Evolutionary conservation across 2,113 vertebrate genomes (phyloP), one percentile per base, ranked within the genome.

Genomic region (Neogobius melanostomus): DNA sequence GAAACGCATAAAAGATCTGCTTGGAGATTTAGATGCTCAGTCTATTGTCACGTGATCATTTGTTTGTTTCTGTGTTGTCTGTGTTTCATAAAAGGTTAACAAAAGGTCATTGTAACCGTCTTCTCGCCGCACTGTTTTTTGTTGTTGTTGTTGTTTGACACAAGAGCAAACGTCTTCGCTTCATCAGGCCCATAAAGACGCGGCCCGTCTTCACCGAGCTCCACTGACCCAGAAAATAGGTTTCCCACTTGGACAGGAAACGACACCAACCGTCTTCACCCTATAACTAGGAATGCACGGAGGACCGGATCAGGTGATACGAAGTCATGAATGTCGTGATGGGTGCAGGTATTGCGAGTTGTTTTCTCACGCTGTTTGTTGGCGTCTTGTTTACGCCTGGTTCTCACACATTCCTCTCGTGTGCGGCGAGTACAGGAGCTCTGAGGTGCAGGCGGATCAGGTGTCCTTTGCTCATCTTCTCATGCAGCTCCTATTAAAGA

Each of bases 221-320:
- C 93, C 93, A 88, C 88, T 94, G 95, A 96, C 94, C 95, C 93
- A 93, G 95, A 94, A 95, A 96, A 95, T 94, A 88, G 93, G 90
- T 94, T 93, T 93, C 93, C 93, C 75, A 92, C 88, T 88, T 91
- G 82, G 68, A 92, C 86, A 95, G 96, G 94, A 96, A 96, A 95
- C 95, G 93, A 96, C 94, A 90, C 93, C 74, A 51, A 74, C 85
- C 85, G 90, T 90, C 28, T 59, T 14, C 83, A 89, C 84, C 79
- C 85, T 56, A n/a, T n/a, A 15, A 71, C 28, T 57, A 71, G 72
- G 84, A 84, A 83, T 75, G 80, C 64, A 66, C 36, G 53, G 74
- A 74, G 77, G 64, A 77, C 76, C 12, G 8, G 14, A 53, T 16
- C 44, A 52, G 9, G 11, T 16, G 53, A 73, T 42, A 6, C 52